Evolutionary conservation across 2,113 vertebrate species (phyloP).

Genomic region (Cygnus buccinator): DNA sequence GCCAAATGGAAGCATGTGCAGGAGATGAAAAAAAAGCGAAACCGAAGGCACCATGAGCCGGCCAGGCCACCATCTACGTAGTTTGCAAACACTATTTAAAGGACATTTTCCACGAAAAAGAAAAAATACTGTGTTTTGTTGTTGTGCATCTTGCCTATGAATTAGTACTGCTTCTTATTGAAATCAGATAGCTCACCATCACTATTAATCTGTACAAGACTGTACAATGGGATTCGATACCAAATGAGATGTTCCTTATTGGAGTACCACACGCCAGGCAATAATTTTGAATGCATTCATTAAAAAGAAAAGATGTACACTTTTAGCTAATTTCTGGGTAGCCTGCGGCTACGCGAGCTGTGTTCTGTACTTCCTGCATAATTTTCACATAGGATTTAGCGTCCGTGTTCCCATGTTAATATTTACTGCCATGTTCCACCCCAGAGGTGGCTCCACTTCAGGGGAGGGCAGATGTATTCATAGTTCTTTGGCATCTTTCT

Average conservation of each 20-base stretch:
- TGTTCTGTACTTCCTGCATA: constrained; percentile 1
- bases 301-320: constrained; percentile 10
- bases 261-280: background rate
- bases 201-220: constrained; percentile 18
- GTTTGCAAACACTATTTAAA: constrained; percentile 66
- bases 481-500: constrained; percentile 41
- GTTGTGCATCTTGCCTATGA: constrained; percentile 58
- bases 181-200: constrained; percentile 40
- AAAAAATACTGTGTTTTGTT: constrained; percentile 59
- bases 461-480: constrained; percentile 31
- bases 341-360: constrained; percentile 12
- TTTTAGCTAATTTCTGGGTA: constrained; percentile 41
- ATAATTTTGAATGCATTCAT: background rate
- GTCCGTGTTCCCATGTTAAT: background rate
- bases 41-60: constrained; percentile 87
- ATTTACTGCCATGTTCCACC: constrained; percentile 32
- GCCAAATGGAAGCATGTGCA: constrained; percentile 97
- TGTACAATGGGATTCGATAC: background rate
- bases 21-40: constrained; percentile 94
- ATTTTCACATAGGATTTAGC: constrained; percentile 22
- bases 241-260: constrained; percentile 4
- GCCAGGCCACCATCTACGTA: constrained; percentile 67
- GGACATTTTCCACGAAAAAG: constrained; percentile 34
- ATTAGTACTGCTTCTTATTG: constrained; percentile 58
- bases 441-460: constrained; percentile 12